Evolutionary conservation across 2,888 invertebrate species (phyloP).

Genomic region (Sicus ferrugineus): DNA sequence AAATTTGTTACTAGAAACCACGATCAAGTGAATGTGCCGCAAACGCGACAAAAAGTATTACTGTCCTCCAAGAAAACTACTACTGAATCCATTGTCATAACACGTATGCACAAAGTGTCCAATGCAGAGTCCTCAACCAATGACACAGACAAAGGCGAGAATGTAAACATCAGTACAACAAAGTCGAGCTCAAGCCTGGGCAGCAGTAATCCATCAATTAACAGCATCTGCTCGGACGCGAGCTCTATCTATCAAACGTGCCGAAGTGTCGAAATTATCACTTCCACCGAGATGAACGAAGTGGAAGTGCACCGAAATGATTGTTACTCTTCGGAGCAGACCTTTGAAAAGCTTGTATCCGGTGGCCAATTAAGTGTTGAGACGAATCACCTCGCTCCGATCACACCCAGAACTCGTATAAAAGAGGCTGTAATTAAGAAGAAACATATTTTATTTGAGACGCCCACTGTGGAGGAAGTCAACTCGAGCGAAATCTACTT

Average conservation of each 20-base stretch:
- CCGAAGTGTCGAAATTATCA: conserved; percentile 58
- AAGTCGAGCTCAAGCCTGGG: conserved; percentile 22
- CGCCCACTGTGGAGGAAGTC: conserved; percentile 47
- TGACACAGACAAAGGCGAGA: conserved; percentile 10
- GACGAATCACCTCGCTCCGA: conserved; percentile 25
- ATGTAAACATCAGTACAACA: conserved; percentile 31
- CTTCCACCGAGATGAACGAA: conserved; percentile 50
- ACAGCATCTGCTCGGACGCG: conserved; percentile 34
- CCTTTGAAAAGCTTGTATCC: background rate
- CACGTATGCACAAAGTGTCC: conserved; percentile 42
- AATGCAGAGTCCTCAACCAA: conserved; percentile 16
- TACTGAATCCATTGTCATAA: conserved; percentile 59
- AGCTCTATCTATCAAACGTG: conserved; percentile 59
- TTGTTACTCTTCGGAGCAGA: background rate
- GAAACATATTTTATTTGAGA: conserved; percentile 59
- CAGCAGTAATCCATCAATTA: conserved; percentile 19
- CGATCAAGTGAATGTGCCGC: background rate
- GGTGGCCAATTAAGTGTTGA: background rate
- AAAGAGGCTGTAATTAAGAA: conserved; percentile 53
- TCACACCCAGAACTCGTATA: conserved; percentile 56
- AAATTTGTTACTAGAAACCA: conserved; percentile 24
- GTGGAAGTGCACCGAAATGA: conserved; percentile 37
- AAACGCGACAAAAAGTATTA: conserved; percentile 45
- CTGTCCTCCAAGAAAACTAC: conserved; percentile 57
- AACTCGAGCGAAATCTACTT: conserved; percentile 42